Conservation (phyloP, 2,113 vertebrate genomes). For the Pangasianodon gigas region DNA sequence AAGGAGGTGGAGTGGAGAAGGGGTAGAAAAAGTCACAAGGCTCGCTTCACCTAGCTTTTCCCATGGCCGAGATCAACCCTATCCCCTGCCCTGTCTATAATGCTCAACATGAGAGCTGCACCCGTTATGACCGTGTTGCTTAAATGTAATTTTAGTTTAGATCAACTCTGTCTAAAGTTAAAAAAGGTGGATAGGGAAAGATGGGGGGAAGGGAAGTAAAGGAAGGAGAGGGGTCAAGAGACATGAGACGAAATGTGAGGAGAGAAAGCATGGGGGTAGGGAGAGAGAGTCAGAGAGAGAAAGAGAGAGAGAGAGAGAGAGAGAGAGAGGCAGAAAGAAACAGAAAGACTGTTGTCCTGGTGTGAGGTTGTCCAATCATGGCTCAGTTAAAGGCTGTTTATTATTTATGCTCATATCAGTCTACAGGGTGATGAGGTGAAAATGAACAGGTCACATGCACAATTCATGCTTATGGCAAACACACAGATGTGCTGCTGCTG, state of each 20-base stretch:
- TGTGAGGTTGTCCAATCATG: constrained; percentile 1
- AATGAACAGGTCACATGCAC: neutral
- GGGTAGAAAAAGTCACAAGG: constrained; percentile 57
- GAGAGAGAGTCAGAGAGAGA: neutral
- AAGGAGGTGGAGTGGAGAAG: constrained; percentile 39
- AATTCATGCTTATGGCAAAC: neutral
- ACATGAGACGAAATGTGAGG: constrained; percentile 2
- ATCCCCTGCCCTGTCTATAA: constrained; percentile 55
- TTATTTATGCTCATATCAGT: constrained; percentile 14
- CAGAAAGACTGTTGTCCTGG: neutral
- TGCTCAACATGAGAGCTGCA: constrained; percentile 56
- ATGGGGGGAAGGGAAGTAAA: neutral
- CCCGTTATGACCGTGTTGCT: constrained; percentile 60
- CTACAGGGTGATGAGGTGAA: constrained; percentile 4
- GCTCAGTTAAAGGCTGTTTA: neutral
- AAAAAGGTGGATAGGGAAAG: constrained; percentile 39
- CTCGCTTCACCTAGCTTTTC: constrained; percentile 60
- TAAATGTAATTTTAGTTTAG: constrained; percentile 58
- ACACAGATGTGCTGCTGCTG: neutral
- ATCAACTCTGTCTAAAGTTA: constrained; percentile 58
- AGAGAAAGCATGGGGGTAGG: neutral
- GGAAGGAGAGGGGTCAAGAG: neutral
- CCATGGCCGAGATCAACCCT: constrained; percentile 53
- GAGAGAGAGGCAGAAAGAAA: constrained; percentile 4
- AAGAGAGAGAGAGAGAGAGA: neutral